Evolutionary conservation across 2,113 vertebrate genomes (phyloP), one percentile per base, ranked within the genome.

Genomic region (Phalacrocorax brasilianus): DNA sequence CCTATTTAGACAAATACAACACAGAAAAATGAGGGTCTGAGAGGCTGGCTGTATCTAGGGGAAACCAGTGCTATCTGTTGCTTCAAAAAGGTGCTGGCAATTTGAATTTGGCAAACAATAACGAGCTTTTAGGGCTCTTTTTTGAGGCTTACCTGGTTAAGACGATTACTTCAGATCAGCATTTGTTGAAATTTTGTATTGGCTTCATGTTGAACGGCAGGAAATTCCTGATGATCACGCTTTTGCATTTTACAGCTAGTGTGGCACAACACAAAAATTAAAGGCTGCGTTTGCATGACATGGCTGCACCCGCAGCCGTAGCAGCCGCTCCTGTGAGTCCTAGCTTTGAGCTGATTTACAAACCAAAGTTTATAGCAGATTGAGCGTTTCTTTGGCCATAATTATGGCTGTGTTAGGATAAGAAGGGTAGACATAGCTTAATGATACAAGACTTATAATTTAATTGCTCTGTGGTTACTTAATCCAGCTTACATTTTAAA

Each of bases 11-110:
- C 42, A 49, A 49, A 49, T 4, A 20, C 28, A 35, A 4, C 28
- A 8, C 50, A 50, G 86, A 28, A 35, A 21, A 26, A 56, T 19
- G 12, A 40, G 49, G 40, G 16, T 24, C 40, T 8, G 14, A 35
- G 65, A 14, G 62, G 11, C 17, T 32, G 59, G 3, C 20, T 40
- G 18, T 10, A 8, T n/a, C 52, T 32, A 9, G 38, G 38, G 85
- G 45, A 32, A 14, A 17, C 8, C 24, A 14, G 1, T 2, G 2
- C 14, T 4, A 5, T 12, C 11, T 18, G 40, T 7, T 35, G 70
- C 14, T 74, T 22, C 20, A 8, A 5, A 33, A 15, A 47, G n/a
- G 19, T 5, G 42, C 62, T 30, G 55, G 63, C n/a, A 23, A 2
- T 16, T n/a, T 42, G 44, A 47, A 45, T 40, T 55, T 32, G 27